Evolutionary conservation across 2,888 invertebrate genomes (phyloP).

Genomic region (Petrolisthes cinctipes): DNA sequence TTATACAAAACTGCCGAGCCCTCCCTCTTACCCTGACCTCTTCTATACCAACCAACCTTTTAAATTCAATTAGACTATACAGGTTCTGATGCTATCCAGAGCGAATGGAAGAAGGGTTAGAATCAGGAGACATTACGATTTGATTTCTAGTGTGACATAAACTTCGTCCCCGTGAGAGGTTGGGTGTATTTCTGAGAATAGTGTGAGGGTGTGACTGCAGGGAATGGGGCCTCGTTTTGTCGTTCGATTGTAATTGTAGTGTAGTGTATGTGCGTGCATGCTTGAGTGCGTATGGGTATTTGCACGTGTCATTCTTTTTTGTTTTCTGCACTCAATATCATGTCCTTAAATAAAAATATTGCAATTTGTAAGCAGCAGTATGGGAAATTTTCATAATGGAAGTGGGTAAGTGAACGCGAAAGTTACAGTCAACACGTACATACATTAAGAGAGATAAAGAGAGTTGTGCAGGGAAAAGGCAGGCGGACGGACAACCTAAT

Average conservation of each 20-base stretch:
- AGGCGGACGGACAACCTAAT: background rate
- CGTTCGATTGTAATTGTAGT: too few species aligned
- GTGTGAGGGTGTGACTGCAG: too few species aligned
- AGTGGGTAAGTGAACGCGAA: background rate
- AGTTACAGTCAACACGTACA: background rate
- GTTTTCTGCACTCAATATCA: too few species aligned
- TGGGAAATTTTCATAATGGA: background rate
- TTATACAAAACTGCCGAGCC: background rate
- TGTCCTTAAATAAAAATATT: too few species aligned
- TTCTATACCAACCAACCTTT: background rate
- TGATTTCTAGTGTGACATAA: background rate
- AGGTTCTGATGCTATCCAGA: background rate
- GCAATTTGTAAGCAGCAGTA: too few species aligned
- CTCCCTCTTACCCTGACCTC: too few species aligned
- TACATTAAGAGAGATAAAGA: background rate
- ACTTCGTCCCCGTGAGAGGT: too few species aligned
- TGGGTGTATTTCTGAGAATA: too few species aligned
- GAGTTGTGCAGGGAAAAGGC: background rate
- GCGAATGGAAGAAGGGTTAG: background rate
- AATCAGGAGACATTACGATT: background rate
- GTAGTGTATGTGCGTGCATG: too few species aligned
- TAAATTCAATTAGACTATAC: conserved; percentile 1
- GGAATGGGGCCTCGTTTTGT: too few species aligned
- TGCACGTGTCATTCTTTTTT: too few species aligned
- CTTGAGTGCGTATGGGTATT: too few species aligned